These are phyloP conservation scores for Falco concolor DNA, from an alignment of 2,797 vertebrate genomes.

Conservation along the genomic window DNA sequence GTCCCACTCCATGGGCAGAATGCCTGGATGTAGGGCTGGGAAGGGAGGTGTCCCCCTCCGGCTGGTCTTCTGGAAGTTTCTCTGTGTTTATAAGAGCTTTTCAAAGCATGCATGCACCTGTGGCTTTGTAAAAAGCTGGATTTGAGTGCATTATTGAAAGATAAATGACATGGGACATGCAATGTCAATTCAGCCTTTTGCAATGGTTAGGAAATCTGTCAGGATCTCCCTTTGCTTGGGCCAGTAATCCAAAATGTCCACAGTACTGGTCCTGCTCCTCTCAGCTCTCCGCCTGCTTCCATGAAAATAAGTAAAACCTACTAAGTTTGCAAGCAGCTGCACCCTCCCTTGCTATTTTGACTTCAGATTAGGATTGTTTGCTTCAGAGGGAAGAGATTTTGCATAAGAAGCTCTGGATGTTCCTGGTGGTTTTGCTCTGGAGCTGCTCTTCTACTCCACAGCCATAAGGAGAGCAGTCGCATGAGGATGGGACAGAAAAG, in stretches of 20 bases:
- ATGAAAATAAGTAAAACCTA: neutral
- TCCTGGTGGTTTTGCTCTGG: neutral
- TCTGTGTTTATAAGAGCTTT: neutral
- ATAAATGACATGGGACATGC: neutral
- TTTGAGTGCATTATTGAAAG: neutral
- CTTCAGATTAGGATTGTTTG: neutral
- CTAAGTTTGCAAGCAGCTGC: neutral
- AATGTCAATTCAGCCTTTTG: neutral
- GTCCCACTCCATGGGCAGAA: fast-evolving
- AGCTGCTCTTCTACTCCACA: neutral
- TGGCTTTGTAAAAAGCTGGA: neutral
- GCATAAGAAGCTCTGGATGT: neutral
- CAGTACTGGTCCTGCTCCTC: neutral
- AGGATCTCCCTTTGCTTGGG: neutral
- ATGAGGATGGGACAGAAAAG: neutral
- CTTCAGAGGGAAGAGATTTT: neutral
- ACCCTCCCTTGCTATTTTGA: neutral
- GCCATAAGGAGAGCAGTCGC: neutral
- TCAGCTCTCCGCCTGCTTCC: neutral
- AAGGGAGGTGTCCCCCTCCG: neutral
- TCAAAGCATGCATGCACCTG: neutral
- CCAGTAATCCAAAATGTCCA: neutral
- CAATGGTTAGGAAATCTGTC: neutral
- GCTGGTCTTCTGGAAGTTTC: neutral
- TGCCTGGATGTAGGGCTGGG: neutral